Evolutionary conservation across 1,140 invertebrate species (phyloP).

Genomic region (Reticulitermes speratus): DNA sequence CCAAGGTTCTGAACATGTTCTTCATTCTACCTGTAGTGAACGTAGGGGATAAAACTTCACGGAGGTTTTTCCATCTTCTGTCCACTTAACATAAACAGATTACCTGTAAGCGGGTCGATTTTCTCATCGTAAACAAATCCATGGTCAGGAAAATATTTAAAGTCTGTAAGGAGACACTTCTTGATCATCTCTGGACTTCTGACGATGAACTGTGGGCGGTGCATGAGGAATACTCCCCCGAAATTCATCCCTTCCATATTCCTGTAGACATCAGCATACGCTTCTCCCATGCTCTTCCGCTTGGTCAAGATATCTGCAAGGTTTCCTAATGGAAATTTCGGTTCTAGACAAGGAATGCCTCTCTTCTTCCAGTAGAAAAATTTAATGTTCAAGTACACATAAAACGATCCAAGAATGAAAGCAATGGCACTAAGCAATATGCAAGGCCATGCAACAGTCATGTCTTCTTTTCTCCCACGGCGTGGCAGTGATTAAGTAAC

Average conservation of each 20-base stretch:
- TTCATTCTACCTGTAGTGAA: conserved; percentile 60
- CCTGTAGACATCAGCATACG: conserved; percentile 33
- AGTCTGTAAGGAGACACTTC: conserved; percentile 50
- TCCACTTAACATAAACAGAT: conserved; percentile 54
- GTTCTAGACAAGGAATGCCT: conserved; percentile 42
- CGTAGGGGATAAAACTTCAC: conserved; percentile 54
- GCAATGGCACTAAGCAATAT: neutral
- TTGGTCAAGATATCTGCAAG: conserved; percentile 45
- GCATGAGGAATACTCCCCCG: conserved; percentile 40
- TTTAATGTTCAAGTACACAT: conserved; percentile 40
- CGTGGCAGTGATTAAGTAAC: too few relatives aligned
- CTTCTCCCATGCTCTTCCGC: conserved; percentile 37
- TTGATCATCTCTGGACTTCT: conserved; percentile 53
- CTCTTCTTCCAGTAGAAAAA: conserved; percentile 45
- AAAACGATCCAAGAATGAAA: neutral
- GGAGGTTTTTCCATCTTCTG: conserved; percentile 54
- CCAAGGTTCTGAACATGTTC: conserved; percentile 47
- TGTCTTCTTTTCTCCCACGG: neutral
- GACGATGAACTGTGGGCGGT: conserved; percentile 49
- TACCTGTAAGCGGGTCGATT: conserved; percentile 53
- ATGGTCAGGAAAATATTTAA: conserved; percentile 50
- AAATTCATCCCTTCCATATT: neutral
- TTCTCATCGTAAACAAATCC: conserved; percentile 50
- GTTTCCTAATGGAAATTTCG: conserved; percentile 52
- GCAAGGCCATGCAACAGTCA: neutral